Percentiles rank a stretch among this genome's conserved stretches.
phyloP scores from a whole-genome alignment of 2,113 vertebrate genomes.

The Halcyon malimbica region DNA sequence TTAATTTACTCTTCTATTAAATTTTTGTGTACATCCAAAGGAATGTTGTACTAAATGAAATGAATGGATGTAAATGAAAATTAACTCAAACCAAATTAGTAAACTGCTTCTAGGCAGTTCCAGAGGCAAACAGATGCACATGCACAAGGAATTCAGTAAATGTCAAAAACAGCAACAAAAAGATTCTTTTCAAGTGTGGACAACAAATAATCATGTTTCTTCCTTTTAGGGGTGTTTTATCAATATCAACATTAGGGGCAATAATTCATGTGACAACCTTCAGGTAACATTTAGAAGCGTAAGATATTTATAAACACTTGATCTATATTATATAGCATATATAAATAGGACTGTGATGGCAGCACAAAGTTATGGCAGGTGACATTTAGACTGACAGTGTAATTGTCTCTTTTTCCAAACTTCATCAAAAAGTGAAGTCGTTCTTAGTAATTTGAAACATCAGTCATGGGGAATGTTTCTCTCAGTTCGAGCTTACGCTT shows the following conservation, averaged over 20 bases:
- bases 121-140: background rate
- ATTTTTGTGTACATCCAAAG: background rate
- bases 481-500: background rate
- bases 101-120: background rate
- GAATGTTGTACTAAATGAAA: background rate
- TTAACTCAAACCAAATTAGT: background rate
- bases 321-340: background rate
- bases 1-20: constrained; percentile 1
- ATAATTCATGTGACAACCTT: background rate
- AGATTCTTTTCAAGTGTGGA: background rate
- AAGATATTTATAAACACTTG: background rate
- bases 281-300: background rate
- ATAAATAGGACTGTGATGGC: background rate
- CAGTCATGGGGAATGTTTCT: rapidly evolving
- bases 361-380: background rate
- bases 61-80: background rate
- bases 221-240: background rate
- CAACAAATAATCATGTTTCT: background rate
- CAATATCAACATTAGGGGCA: background rate
- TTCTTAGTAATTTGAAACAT: background rate
- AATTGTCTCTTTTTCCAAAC: background rate
- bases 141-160: background rate
- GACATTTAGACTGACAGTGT: background rate
- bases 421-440: background rate
- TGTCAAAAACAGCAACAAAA: background rate